Percentiles rank a stretch among this genome's conserved stretches.
Evolutionary conservation across 2,888 invertebrate species (phyloP).

Genomic region (Agrotis segetum): DNA sequence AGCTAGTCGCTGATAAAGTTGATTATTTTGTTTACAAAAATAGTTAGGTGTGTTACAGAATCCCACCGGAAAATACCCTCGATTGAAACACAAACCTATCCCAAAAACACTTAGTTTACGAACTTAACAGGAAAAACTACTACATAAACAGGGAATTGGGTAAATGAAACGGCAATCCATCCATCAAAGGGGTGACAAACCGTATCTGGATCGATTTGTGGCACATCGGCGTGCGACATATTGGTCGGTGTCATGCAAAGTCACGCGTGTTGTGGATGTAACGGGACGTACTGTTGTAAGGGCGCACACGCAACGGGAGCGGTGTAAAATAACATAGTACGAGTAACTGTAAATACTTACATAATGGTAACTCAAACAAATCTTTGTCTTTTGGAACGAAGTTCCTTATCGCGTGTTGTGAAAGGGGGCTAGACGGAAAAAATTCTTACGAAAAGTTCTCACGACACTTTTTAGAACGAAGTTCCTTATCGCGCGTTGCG

Average conservation of each 20-base stretch:
- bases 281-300: conserved; percentile 46
- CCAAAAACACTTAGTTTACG: conserved; percentile 32
- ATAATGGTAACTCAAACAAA: background rate
- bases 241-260: conserved; percentile 75
- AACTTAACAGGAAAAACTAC: conserved; percentile 52
- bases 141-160: conserved; percentile 65
- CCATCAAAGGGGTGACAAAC: conserved; percentile 71
- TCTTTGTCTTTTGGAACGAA: too few species aligned
- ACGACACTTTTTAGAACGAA: too few species aligned
- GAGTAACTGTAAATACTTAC: too few species aligned
- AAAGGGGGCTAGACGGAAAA: too few species aligned
- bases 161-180: conserved; percentile 73
- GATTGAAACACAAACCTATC: conserved; percentile 10
- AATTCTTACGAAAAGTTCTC: too few species aligned
- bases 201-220: conserved; percentile 72
- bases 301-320: conserved; percentile 15
- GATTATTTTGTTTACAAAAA: background rate
- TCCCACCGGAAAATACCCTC: background rate
- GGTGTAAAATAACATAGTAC: background rate
- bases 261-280: conserved; percentile 72
- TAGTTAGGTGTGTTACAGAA: background rate
- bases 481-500: too few species aligned
- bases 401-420: too few species aligned
- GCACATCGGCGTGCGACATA: conserved; percentile 67
- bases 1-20: background rate